Conservation (phyloP, 2,113 vertebrate genomes). For the Poicephalus meyeri region DNA sequence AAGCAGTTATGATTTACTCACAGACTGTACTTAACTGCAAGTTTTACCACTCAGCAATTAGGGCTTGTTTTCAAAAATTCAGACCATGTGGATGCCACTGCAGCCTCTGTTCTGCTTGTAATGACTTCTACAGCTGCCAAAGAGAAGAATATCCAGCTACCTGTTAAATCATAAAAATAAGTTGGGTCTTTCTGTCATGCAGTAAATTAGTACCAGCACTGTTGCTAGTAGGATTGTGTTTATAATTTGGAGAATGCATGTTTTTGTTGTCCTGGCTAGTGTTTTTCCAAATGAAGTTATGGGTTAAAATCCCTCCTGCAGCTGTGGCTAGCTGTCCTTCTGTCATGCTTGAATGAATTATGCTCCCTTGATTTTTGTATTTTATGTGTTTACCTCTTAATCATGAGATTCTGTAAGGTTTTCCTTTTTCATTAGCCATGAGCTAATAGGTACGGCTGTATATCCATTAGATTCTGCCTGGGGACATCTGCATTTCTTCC, state of each 20-base stretch:
- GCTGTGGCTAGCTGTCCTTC: neutral
- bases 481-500: neutral
- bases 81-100: neutral
- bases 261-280: neutral
- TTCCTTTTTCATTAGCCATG: neutral
- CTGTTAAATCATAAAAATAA: neutral
- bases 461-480: neutral
- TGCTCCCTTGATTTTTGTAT: neutral
- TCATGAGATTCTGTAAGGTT: neutral
- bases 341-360: neutral
- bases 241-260: neutral
- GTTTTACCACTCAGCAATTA: neutral
- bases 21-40: neutral
- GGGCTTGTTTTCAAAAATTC: neutral
- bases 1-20: neutral
- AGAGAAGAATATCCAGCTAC: neutral
- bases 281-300: neutral
- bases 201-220: neutral
- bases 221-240: neutral
- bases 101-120: neutral
- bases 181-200: neutral
- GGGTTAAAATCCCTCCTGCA: neutral
- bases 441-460: fast-evolving
- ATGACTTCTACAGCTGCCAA: neutral
- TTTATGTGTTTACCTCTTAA: neutral